phyloP scores from a whole-genome alignment of 1,140 invertebrate species.

The Tetramorium alpestre region DNA sequence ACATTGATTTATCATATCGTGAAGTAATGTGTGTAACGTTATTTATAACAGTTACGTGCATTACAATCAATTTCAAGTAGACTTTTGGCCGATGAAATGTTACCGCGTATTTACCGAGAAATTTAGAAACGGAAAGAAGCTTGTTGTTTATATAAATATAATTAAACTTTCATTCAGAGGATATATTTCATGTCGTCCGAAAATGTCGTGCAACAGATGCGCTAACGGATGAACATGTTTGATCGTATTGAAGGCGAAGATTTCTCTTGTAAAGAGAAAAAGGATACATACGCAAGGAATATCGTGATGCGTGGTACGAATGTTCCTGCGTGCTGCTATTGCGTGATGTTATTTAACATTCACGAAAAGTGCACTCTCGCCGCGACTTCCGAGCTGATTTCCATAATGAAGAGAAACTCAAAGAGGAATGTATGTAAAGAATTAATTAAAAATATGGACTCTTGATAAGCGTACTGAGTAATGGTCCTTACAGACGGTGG shows the following conservation, averaged over 20 bases:
- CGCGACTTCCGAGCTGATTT: constrained; percentile 13
- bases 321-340: not conserved
- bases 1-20: not conserved
- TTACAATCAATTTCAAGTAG: not conserved
- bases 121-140: not conserved
- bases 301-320: not conserved
- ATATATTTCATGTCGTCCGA: not conserved
- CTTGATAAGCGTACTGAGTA: constrained; percentile 6
- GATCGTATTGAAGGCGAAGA: constrained; percentile 10
- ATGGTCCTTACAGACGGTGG: not conserved
- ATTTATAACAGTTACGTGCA: not conserved
- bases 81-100: not conserved
- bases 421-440: not conserved
- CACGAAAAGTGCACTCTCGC: constrained; percentile 21
- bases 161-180: not conserved
- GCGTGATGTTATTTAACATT: constrained; percentile 30
- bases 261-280: constrained; percentile 11
- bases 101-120: not conserved
- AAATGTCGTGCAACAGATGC: not conserved
- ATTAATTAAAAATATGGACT: constrained; percentile 54
- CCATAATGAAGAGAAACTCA: constrained; percentile 39
- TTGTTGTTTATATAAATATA: not conserved
- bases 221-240: not conserved
- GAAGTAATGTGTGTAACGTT: not conserved
- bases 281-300: not conserved